Evolutionary conservation across 2,113 vertebrate genomes (phyloP), one percentile per base, ranked within the genome.

Genomic region (Nibea albiflora): DNA sequence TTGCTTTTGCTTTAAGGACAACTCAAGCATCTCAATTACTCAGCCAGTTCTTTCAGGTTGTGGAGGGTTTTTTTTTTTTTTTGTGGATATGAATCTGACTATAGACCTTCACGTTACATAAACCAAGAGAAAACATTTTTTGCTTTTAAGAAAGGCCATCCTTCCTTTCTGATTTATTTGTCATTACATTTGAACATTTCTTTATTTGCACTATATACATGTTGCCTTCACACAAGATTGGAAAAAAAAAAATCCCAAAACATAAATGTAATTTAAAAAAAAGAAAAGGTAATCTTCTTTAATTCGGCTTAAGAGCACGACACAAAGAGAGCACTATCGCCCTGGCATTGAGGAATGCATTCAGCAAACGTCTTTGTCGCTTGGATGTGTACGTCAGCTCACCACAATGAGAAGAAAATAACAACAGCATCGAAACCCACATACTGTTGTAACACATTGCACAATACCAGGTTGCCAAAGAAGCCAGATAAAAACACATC

Each of bases 141-240:
- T 83, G 72, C 63, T 85, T 89, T 87, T 67, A 63, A 76, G 86
- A 88, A 93, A 90, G 82, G 81, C 58, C 56, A 49, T 86, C 72
- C 44, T 80, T 80, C 69, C 66, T 76, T 89, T 90, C 75, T 77
- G 65, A 65, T 92, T 92, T 92, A 92, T 92, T 92, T 80, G 44
- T 88, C 85, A 89, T 88, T 91, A 91, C 91, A 89, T 90, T 89
- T 85, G 62, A 91, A 86, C 81, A 92, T 31, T 58, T 60, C 49
- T 81, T 90, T 90, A 90, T 93, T 93, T 92, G 87, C 90, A 92
- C 5, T 94, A 94, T 95, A 56, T 94, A 94, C 93, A 94, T 50
- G 68, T 91, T 75, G 80, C 93, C 72, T 83, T 88, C 78, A 91
- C 90, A 93, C 84, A 83, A 80, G 49, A 82, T 81, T 72, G 65